Conservation (phyloP, 2,113 vertebrate species). For the Nyctereutes procyonoides region DNA sequence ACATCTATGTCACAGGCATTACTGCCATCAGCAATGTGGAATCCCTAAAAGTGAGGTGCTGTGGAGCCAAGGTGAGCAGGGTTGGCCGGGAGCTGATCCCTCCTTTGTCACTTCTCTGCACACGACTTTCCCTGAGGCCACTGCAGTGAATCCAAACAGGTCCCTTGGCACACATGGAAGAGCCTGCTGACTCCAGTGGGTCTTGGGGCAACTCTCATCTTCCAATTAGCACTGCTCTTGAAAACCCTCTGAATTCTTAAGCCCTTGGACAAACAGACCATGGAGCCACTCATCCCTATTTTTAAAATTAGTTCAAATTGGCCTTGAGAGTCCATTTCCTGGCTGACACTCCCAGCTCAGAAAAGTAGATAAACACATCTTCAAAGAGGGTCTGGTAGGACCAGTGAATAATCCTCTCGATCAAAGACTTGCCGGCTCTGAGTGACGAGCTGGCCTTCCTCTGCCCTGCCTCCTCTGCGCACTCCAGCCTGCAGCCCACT, state of each 20-base stretch:
- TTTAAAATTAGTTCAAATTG: neutral
- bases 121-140: neutral
- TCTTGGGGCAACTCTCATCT: neutral
- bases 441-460: neutral
- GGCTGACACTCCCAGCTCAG: neutral
- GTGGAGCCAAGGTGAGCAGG: rapidly evolving
- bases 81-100: too few species aligned
- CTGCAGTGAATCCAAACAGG: rapidly evolving
- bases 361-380: neutral
- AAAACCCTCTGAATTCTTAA: neutral
- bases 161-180: rapidly evolving
- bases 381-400: neutral
- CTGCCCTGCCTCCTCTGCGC: neutral
- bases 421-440: neutral
- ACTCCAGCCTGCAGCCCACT: too few species aligned
- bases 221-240: neutral
- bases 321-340: neutral
- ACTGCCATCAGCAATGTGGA: neutral
- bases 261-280: neutral
- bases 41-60: neutral
- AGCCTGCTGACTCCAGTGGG: neutral
- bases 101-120: neutral
- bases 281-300: neutral
- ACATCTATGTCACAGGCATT: neutral
- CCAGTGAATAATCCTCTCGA: neutral